phyloP scores from a whole-genome alignment of 2,113 vertebrate genomes.

The Poecile atricapillus region DNA sequence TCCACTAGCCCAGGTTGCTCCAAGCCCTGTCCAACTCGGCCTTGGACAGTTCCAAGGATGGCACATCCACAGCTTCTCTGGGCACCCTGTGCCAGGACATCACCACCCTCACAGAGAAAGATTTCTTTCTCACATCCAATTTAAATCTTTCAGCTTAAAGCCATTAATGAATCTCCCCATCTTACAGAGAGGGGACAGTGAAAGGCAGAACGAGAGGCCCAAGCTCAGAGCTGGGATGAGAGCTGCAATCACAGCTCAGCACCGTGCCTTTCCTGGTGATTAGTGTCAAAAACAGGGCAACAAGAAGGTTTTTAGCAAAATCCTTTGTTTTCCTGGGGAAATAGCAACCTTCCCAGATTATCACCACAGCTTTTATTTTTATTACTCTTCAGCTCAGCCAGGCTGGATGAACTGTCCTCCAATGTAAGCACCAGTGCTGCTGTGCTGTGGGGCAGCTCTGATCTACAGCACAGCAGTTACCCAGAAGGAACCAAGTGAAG shows the following conservation, averaged over 20 bases:
- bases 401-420: neutral
- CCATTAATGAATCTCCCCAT: neutral
- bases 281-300: neutral
- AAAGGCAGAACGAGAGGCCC: neutral
- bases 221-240: neutral
- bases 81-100: neutral
- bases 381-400: neutral
- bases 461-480: neutral
- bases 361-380: neutral
- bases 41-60: neutral
- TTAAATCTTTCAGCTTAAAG: neutral
- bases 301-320: neutral
- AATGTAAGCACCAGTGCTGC: neutral
- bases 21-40: accelerated
- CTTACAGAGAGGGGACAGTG: neutral
- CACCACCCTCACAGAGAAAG: neutral
- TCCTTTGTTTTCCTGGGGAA: neutral
- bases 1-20: neutral
- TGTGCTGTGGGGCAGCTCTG: neutral
- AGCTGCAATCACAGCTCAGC: neutral
- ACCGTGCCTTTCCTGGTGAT: neutral
- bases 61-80: neutral
- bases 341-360: neutral
- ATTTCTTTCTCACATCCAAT: neutral
- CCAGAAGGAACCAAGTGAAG: neutral